A percentile compares a stretch with the other conserved stretches of the same genome.
phyloP scores from a whole-genome alignment of 53 echinoderm and acorn worm genomes.

The Zoroaster sp. region DNA sequence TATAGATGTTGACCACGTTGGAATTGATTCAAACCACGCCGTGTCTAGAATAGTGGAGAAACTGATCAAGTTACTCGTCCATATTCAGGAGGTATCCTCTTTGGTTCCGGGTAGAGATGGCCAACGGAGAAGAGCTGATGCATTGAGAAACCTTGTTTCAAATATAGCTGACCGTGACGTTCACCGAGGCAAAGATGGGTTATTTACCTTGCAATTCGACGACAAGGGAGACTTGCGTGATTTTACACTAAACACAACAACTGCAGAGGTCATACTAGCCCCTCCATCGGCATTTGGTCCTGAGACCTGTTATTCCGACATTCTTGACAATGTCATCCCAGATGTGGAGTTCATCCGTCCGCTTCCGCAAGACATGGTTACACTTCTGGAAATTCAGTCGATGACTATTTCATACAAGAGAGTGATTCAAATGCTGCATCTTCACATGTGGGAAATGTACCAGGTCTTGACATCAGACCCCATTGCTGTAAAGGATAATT shows the following conservation, averaged over 20 bases:
- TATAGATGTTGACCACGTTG: not conserved
- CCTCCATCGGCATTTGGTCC: not conserved
- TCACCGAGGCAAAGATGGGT: slow-evolving; percentile 12
- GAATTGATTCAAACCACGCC: slow-evolving; percentile 8
- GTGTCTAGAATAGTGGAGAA: too few relatives aligned
- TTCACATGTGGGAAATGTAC: slow-evolving; percentile 13
- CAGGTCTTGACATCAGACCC: not conserved
- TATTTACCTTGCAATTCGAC: slow-evolving; percentile 24
- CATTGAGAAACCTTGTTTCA: not conserved
- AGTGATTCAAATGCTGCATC: not conserved
- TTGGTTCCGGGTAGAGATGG: not conserved
- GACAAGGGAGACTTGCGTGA: not conserved
- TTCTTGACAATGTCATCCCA: slow-evolving; percentile 44
- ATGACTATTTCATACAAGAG: not conserved
- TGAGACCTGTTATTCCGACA: not conserved
- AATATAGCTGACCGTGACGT: not conserved
- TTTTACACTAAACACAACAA: slow-evolving; percentile 26
- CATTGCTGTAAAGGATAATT: not conserved
- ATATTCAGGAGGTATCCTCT: not conserved
- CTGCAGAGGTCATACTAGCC: slow-evolving; percentile 29
- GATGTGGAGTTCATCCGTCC: not conserved
- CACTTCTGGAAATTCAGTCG: not conserved
- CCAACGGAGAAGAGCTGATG: not conserved
- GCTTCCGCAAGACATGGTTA: not conserved
- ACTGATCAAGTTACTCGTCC: not conserved